Evolutionary conservation across 2,797 vertebrate species (phyloP).

Genomic region (Ptychadena robeensis): DNA sequence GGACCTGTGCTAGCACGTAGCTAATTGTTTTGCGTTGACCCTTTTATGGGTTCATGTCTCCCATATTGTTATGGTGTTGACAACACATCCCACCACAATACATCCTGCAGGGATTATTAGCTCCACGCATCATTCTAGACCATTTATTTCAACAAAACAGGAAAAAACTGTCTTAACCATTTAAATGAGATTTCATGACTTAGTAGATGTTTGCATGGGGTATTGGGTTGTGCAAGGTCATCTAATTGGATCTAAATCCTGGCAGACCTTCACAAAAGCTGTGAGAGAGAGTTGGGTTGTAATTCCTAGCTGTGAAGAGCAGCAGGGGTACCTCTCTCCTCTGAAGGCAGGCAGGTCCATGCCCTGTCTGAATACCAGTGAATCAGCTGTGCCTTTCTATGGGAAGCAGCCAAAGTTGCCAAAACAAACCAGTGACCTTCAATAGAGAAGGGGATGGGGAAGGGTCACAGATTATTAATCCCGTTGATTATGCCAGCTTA

Average conservation of each 20-base stretch:
- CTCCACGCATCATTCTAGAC: constrained; percentile 15
- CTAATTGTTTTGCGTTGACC: background rate
- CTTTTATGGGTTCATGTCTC: background rate
- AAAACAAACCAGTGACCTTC: constrained; percentile 33
- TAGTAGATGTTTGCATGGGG: background rate
- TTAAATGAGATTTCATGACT: constrained; percentile 16
- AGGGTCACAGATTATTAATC: background rate
- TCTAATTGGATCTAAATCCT: constrained; percentile 71
- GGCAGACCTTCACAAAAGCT: constrained; percentile 71
- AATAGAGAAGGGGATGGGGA: constrained; percentile 1
- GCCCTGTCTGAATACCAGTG: constrained; percentile 25
- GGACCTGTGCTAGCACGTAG: background rate
- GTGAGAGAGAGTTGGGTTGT: constrained; percentile 71
- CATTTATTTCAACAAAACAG: constrained; percentile 2
- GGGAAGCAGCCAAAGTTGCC: constrained; percentile 23
- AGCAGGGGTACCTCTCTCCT: constrained; percentile 17
- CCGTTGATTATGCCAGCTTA: constrained; percentile 18
- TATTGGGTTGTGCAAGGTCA: constrained; percentile 44
- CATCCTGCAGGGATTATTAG: background rate
- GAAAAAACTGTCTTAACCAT: constrained; percentile 5
- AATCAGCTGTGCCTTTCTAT: constrained; percentile 26
- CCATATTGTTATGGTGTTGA: background rate
- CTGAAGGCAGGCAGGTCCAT: constrained; percentile 3
- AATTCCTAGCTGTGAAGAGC: constrained; percentile 69
- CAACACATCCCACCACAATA: background rate